Base-by-base conservation (phyloP, 2,888 invertebrate genomes). In the Tinea pellionella region DNA sequence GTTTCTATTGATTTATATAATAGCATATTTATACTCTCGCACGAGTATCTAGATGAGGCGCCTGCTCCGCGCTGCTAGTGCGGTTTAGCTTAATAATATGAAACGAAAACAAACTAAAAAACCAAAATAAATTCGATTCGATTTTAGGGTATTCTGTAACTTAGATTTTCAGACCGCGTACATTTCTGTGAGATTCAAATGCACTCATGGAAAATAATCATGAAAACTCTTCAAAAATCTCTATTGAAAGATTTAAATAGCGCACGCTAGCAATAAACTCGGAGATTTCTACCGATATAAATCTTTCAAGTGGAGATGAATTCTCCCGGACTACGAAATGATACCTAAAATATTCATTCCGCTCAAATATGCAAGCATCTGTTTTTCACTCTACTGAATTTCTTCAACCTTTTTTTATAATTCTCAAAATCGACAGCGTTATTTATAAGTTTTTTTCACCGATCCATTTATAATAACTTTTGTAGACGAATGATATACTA, bases 301-400 rank as follows among this genome's bases (percentile, higher is more conserved):
- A 86, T 85, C 84, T 81, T 81, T 80, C 78, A 73, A 78, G 76
- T 74, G 73, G 71, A 80, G 77, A 81, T 81, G 80, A 80, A 85
- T 84, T 77, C 69, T 68, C 72, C 69, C 47, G 72, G 73, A 76
- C 79, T 79, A 72, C 77, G 78, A 82, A 79, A 81, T 84, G 81
- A 79, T 84, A 81, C 75, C 77, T 86, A 74, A 83, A 83, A 81
- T 83, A 85, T 86, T 86, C 79, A 84, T 75, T 62, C 64, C 71
- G 66, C 75, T 78, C 73, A 74, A 73, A 78, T 78, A 81, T 81
- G 79, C 81, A 79, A 74, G 73, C 76, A 74, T 76, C 80, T 76
- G 78, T 78, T 80, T 80, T 78, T 76, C 71, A 72, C 73, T 75
- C 66, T 66, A 66, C 68, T 65, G 68, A 65, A 67, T 68, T 68